Evolutionary conservation across 2,113 vertebrate species (phyloP).

Genomic region (Myiozetetes cayanensis): DNA sequence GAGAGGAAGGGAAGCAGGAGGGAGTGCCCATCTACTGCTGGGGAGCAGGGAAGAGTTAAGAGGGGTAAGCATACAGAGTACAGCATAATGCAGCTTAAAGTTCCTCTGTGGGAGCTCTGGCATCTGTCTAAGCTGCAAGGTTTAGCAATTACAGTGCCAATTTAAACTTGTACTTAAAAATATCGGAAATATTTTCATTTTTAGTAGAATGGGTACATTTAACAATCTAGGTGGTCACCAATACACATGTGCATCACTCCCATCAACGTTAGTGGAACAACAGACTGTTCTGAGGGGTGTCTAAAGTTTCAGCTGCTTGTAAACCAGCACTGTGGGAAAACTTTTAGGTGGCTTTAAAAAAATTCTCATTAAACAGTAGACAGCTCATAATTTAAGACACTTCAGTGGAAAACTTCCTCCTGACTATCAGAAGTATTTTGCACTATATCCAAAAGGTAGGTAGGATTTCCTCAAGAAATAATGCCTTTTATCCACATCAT

Average conservation of each 20-base stretch:
- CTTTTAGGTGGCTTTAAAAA: slow-evolving; percentile 2
- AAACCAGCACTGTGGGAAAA: slow-evolving; percentile 28
- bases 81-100: background rate
- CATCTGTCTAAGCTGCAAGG: background rate
- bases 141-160: background rate
- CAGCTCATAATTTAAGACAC: slow-evolving; percentile 13
- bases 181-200: background rate
- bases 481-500: background rate
- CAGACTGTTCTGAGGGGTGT: background rate
- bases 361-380: background rate
- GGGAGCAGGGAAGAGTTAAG: background rate
- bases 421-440: slow-evolving; percentile 3
- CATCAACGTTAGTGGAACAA: background rate
- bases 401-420: background rate
- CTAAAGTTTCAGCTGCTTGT: slow-evolving; percentile 20
- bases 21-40: background rate
- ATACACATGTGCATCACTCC: background rate
- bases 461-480: background rate
- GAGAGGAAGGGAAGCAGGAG: background rate
- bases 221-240: background rate
- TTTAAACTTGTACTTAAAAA: background rate
- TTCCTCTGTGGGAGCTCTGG: background rate
- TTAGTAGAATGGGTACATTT: background rate
- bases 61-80: background rate
- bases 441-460: background rate